phyloP scores from a whole-genome alignment of 2,797 vertebrate species.

The Lagocephalus sceleratus region DNA sequence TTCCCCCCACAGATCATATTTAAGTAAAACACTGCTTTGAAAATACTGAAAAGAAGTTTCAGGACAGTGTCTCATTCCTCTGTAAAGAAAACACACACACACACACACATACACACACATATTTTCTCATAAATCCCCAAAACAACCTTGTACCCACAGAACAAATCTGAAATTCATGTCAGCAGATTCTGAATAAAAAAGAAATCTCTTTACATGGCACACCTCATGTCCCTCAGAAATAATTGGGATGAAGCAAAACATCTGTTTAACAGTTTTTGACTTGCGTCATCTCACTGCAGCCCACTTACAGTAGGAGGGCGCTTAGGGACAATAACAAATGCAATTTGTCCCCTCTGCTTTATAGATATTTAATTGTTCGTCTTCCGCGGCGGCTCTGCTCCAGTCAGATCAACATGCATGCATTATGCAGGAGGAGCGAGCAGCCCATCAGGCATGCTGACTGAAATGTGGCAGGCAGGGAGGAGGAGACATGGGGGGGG shows the following conservation, averaged over 20 bases:
- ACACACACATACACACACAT: no score
- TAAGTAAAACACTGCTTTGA: no score
- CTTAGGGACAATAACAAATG: slow-evolving; percentile 22
- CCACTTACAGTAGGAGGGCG: slow-evolving; percentile 11
- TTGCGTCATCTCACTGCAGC: background rate
- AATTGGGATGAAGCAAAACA: background rate
- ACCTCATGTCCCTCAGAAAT: no score
- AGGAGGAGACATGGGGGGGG: slow-evolving; percentile 32
- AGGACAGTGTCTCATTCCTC: no score
- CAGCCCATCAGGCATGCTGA: slow-evolving; percentile 59
- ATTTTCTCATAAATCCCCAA: no score
- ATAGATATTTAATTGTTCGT: slow-evolving; percentile 48
- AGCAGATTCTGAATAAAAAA: no score
- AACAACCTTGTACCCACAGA: no score
- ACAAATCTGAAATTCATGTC: no score
- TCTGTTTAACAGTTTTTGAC: background rate
- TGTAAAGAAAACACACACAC: no score
- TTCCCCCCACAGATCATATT: no score
- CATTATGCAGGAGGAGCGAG: slow-evolving; percentile 62
- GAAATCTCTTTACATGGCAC: no score
- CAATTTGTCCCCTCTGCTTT: slow-evolving; percentile 29
- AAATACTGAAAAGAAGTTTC: no score
- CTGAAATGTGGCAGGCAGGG: slow-evolving; percentile 59
- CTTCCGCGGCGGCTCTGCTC: slow-evolving; percentile 31
- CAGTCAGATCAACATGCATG: slow-evolving; percentile 48